Evolutionary conservation across 2,113 vertebrate genomes (phyloP).

Genomic region (Thunnus thynnus): DNA sequence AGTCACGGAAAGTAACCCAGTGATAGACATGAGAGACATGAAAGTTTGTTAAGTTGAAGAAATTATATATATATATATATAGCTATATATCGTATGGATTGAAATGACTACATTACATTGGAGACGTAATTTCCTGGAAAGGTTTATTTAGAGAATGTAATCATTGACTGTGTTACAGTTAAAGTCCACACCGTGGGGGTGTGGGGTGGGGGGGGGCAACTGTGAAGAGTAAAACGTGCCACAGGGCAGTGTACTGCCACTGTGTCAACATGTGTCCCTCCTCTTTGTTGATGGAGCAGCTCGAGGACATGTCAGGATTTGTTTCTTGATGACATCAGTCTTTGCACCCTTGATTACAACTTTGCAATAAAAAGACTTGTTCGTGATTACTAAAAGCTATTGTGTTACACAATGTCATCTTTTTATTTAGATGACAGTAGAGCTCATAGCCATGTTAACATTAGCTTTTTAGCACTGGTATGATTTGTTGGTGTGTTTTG

Average conservation of each 20-base stretch:
- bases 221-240: slow-evolving; percentile 1
- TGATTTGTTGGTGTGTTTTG: neutral
- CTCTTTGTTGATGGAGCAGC: slow-evolving; percentile 43
- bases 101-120: neutral
- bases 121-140: slow-evolving; percentile 6
- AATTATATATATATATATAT: neutral
- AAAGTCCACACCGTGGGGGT: slow-evolving; percentile 21
- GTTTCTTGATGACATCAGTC: slow-evolving; percentile 52
- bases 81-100: neutral
- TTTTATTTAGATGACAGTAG: neutral
- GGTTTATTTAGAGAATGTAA: neutral
- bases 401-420: neutral
- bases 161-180: neutral
- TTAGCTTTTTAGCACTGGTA: neutral
- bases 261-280: slow-evolving; percentile 44
- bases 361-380: neutral
- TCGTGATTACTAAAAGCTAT: neutral
- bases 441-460: neutral
- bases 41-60: neutral
- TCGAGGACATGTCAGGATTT: slow-evolving; percentile 59
- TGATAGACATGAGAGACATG: slow-evolving; percentile 4
- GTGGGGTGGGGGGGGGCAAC: no score
- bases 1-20: slow-evolving; percentile 47
- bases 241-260: neutral
- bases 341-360: slow-evolving; percentile 27